phyloP scores from a whole-genome alignment of 2,888 invertebrate species.

The Exephanes ischioxanthus region DNA sequence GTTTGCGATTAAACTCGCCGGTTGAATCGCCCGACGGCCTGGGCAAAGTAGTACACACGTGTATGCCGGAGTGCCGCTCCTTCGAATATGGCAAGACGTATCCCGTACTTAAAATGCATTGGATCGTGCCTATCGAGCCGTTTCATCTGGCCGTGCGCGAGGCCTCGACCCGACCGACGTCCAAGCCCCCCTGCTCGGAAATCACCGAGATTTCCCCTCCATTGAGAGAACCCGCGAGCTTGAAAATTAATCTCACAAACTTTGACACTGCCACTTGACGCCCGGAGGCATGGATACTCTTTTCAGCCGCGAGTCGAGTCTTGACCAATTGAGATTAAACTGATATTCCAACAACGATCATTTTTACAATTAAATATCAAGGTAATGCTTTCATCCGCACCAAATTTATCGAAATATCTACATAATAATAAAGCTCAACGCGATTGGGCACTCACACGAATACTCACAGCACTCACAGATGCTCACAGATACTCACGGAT shows the following conservation, averaged over 20 bases:
- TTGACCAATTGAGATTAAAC: conserved; percentile 28
- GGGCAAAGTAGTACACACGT: not conserved
- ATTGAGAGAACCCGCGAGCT: conserved; percentile 20
- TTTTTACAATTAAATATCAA: not conserved
- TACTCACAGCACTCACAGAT: no score
- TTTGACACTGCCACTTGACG: conserved; percentile 13
- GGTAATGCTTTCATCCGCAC: not conserved
- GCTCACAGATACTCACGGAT: no score
- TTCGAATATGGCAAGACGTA: conserved; percentile 51
- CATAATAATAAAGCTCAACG: no score
- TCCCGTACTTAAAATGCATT: conserved; percentile 83
- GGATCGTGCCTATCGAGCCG: conserved; percentile 80
- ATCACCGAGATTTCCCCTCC: conserved; percentile 51
- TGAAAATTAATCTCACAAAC: conserved; percentile 55
- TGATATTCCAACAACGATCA: conserved; percentile 7
- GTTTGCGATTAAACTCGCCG: conserved; percentile 51
- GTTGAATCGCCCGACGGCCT: conserved; percentile 32
- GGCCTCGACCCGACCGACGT: conserved; percentile 48
- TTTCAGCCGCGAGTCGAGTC: conserved; percentile 14
- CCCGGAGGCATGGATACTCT: conserved; percentile 22
- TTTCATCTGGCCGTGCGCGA: conserved; percentile 76
- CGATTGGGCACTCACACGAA: no score
- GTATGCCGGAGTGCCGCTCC: not conserved
- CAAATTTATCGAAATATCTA: no score
- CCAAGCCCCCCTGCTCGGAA: conserved; percentile 44